Base-by-base conservation (phyloP, 2,888 invertebrate genomes). In the Drosophila mimica region DNA sequence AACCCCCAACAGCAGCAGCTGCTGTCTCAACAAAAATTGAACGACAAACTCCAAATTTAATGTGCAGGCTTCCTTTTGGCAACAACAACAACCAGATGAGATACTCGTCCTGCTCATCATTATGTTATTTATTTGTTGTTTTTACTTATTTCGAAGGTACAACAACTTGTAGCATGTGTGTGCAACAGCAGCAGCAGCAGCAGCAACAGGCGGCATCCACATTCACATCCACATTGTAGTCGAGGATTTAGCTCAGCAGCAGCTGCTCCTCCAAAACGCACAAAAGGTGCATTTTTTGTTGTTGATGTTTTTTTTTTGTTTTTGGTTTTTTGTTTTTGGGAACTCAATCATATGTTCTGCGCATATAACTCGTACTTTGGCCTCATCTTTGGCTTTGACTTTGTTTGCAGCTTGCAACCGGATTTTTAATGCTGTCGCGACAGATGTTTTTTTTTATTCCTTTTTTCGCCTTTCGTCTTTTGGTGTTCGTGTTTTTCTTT, bases 281-380 rank as follows among this genome's bases (percentile, higher is more conserved):
- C 74, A 84, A 85, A 85, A 85, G 85, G 85, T 88, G 85, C 75
- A 85, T 87, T 78, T 79, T 75, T 52, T 58, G 25, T 49, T 46
- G 46, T 46, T 46, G 13, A 25, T 46, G 3, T 43, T 46, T 30
- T 33, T 51, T 57, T 46, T 52, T 64, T 9, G 3, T 15, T 34
- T 54, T 8, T 31, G 51, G 34, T 54, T 67, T 62, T 64, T 58
- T 65, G 46, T 75, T 83, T 85, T 72, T 68, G 74, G 74, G 71
- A 79, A 77, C 76, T 87, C 86, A 87, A 88, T 86, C 86, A 86
- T 88, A 86, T 86, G 86, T 88, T 86, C 86, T 76, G 68, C 33
- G 53, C 53, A 53, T 70, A 59, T 46, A 64, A 49, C 71, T 66
- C 74, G 53, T 61, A 51, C 58, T 72, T 69, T 72, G 71, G 67